Conservation (phyloP, 2,797 vertebrate species). For the Rallus crepitans region DNA sequence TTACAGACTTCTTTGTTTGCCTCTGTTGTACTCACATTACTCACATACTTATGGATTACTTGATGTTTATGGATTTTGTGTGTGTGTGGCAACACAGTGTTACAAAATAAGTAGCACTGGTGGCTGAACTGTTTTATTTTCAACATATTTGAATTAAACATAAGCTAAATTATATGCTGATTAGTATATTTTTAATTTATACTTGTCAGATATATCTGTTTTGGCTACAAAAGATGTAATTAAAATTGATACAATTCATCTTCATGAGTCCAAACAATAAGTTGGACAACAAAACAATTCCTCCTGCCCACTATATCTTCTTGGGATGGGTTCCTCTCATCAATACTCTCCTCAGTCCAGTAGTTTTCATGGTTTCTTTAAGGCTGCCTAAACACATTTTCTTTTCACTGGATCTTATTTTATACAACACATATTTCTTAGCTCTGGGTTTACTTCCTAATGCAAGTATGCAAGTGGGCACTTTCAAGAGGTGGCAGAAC, state of each 20-base stretch:
- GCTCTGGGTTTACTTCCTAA: background rate
- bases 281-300: background rate
- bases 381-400: background rate
- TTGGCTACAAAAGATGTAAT: background rate
- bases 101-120: background rate
- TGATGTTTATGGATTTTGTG: background rate
- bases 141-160: background rate
- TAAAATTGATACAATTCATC: background rate
- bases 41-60: background rate
- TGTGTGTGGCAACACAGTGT: background rate
- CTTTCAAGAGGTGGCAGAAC: background rate
- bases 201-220: background rate
- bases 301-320: background rate
- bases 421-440: background rate
- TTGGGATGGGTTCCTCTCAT: background rate
- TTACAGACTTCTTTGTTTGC: background rate
- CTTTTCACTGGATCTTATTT: background rate
- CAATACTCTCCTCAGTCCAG: background rate
- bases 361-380: background rate
- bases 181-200: background rate
- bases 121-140: background rate
- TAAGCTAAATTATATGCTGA: background rate
- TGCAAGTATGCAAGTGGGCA: background rate
- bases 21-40: background rate
- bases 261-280: background rate